A percentile compares a stretch with the other conserved stretches of the same genome.
Conservation (phyloP, 2,888 invertebrate genomes). For the Rotaria socialis region DNA sequence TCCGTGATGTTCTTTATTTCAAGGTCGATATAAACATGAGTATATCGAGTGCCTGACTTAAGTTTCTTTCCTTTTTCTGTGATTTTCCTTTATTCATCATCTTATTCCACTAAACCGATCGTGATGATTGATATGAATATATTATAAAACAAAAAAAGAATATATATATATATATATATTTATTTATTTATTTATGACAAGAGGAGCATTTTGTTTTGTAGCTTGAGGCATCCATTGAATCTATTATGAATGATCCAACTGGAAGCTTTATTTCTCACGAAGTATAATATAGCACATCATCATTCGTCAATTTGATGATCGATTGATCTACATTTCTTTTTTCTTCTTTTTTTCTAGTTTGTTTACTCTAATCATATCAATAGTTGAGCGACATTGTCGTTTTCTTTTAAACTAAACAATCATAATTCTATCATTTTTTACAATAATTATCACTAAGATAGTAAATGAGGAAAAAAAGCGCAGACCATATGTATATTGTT, state of each 20-base stretch:
- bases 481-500: neutral
- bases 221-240: neutral
- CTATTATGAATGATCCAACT: neutral
- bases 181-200: neutral
- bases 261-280: neutral
- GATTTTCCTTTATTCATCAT: neutral
- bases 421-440: neutral
- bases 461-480: neutral
- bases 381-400: neutral
- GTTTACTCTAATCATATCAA: neutral
- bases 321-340: neutral
- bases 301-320: conserved; percentile 1
- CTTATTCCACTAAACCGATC: neutral
- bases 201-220: neutral
- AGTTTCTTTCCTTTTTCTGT: neutral
- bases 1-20: conserved; percentile 25
- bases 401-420: neutral
- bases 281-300: neutral
- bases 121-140: neutral
- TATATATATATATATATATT: neutral
- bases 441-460: neutral
- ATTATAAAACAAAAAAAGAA: neutral
- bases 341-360: neutral
- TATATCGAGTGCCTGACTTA: neutral
- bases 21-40: conserved; percentile 2